Percentiles rank a stretch among this genome's conserved stretches.
Evolutionary conservation across 1,140 invertebrate species (phyloP).

Genomic region (Diprion similis): DNA sequence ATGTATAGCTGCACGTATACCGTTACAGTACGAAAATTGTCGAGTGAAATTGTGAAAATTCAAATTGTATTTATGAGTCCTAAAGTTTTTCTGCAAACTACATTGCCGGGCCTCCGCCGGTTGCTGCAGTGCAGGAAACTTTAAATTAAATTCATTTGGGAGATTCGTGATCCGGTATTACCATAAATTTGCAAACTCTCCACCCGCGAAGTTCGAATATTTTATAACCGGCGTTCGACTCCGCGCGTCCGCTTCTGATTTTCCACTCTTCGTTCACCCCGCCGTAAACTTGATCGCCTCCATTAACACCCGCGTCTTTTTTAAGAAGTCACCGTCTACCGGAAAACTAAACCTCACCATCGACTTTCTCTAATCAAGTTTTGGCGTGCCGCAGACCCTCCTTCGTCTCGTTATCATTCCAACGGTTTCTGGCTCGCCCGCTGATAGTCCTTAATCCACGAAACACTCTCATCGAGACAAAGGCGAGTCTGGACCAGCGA

Average conservation of each 20-base stretch:
- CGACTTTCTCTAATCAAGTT: background rate
- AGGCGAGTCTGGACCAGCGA: background rate
- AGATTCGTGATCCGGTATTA: slow-evolving; percentile 50
- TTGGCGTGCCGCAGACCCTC: background rate
- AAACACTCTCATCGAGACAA: background rate
- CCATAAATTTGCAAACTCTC: slow-evolving; percentile 50
- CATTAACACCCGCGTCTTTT: background rate
- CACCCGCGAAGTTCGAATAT: slow-evolving; percentile 43
- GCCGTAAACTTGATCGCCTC: slow-evolving; percentile 8
- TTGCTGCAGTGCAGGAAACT: slow-evolving; percentile 39
- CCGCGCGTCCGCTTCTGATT: background rate
- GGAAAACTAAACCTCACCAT: slow-evolving; percentile 3
- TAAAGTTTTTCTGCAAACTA: slow-evolving; percentile 43
- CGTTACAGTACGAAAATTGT: slow-evolving; percentile 8
- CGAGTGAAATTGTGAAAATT: slow-evolving; percentile 28
- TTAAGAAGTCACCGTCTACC: too few relatives aligned
- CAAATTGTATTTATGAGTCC: slow-evolving; percentile 50
- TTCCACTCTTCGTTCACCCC: slow-evolving; percentile 9
- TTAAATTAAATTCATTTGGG: slow-evolving; percentile 53
- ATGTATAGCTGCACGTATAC: background rate
- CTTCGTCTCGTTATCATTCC: background rate
- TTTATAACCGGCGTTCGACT: slow-evolving; percentile 37
- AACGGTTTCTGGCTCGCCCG: background rate
- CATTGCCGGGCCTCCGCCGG: background rate
- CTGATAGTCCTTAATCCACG: background rate